phyloP scores from a whole-genome alignment of 2,888 invertebrate genomes.

The Campaea margaritaria region DNA sequence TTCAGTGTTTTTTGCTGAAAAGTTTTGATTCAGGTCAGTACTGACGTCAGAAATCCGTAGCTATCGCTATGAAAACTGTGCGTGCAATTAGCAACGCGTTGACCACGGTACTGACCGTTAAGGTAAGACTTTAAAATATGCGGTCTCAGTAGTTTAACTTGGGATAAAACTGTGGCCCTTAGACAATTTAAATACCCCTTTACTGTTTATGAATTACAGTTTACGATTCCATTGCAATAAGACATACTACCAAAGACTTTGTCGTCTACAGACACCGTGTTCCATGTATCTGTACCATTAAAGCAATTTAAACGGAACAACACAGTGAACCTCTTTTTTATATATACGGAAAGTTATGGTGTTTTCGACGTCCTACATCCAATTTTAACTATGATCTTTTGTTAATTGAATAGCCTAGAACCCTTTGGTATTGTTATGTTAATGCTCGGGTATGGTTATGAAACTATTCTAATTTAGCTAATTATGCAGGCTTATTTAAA shows the following conservation, averaged over 20 bases:
- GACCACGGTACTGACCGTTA: too few species aligned
- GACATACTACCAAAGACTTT: not conserved
- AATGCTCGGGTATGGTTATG: not conserved
- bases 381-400: conserved; percentile 38
- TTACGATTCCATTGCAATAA: not conserved
- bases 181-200: too few species aligned
- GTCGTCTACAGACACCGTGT: not conserved
- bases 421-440: not conserved
- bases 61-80: too few species aligned
- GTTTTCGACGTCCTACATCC: conserved; percentile 7
- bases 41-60: too few species aligned
- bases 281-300: not conserved
- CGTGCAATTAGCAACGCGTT: too few species aligned
- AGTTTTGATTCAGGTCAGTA: too few species aligned
- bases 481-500: not conserved
- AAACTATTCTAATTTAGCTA: not conserved
- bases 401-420: conserved; percentile 22
- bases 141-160: too few species aligned
- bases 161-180: too few species aligned
- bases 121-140: too few species aligned
- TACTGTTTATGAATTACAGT: too few species aligned
- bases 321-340: not conserved
- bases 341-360: conserved; percentile 3
- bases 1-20: too few species aligned
- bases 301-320: not conserved